phyloP scores from a whole-genome alignment of 2,113 vertebrate genomes.

The Otis tarda region DNA sequence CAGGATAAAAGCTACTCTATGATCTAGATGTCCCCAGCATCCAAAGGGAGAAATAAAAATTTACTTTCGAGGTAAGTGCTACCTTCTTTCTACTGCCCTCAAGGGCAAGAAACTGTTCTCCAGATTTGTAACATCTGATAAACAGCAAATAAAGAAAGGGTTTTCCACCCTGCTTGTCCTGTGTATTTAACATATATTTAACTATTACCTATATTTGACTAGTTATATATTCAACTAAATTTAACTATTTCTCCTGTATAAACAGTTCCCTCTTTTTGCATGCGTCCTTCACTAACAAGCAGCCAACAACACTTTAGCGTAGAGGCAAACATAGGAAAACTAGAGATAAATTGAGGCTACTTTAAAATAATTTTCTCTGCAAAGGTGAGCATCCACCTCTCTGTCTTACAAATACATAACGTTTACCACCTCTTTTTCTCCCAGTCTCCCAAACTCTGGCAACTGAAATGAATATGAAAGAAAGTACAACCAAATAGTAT shows the following conservation, averaged over 20 bases:
- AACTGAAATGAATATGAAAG: background rate
- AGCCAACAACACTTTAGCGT: background rate
- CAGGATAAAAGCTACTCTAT: background rate
- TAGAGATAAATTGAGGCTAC: background rate
- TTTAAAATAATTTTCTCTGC: background rate
- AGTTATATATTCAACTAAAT: background rate
- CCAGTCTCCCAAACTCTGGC: background rate
- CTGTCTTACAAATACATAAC: background rate
- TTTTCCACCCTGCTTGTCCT: background rate
- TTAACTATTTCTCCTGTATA: background rate
- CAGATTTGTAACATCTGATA: background rate
- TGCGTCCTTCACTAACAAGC: background rate
- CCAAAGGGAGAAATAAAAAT: background rate
- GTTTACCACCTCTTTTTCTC: background rate
- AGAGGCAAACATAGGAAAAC: background rate
- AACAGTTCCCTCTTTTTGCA: background rate
- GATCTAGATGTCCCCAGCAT: background rate
- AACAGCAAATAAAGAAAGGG: background rate
- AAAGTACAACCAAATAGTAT: background rate
- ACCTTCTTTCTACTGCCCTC: background rate
- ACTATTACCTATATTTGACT: background rate
- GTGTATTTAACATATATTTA: background rate
- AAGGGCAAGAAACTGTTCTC: background rate
- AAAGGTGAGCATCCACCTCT: background rate
- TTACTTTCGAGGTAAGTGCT: background rate